Conservation (phyloP, 92 coral and sea anemone genomes). For the Zoanthus sansibaricus region DNA sequence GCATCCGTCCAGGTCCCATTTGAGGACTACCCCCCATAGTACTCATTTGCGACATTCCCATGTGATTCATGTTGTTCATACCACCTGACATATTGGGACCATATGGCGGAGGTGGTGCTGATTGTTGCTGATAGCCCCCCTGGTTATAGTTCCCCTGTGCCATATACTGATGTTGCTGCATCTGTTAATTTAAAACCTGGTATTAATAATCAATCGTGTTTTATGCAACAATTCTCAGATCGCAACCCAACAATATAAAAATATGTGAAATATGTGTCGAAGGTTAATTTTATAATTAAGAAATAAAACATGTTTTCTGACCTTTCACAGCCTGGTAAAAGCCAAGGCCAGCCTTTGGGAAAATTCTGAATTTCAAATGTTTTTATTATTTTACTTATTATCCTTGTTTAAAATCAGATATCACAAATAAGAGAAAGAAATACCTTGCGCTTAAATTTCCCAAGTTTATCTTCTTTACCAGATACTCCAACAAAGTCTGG, state of each 20-base stretch:
- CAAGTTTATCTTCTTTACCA: constrained; percentile 26
- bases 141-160: constrained; percentile 60
- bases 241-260: too few species aligned
- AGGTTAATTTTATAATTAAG: too few species aligned
- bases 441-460: constrained; percentile 44
- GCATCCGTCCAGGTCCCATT: constrained; percentile 62
- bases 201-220: not conserved
- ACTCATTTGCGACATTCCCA: constrained; percentile 53
- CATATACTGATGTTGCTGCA: constrained; percentile 66
- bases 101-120: constrained; percentile 88
- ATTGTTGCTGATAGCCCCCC: constrained; percentile 80
- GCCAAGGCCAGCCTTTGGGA: too few species aligned
- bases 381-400: too few species aligned
- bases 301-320: too few species aligned
- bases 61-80: constrained; percentile 47
- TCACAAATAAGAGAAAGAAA: not conserved
- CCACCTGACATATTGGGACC: constrained; percentile 63
- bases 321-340: too few species aligned
- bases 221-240: too few species aligned
- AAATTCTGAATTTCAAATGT: too few species aligned
- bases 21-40: constrained; percentile 57
- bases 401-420: too few species aligned
- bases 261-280: too few species aligned
- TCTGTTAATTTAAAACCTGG: constrained; percentile 14
- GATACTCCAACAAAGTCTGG: constrained; percentile 13